A percentile compares a stretch with the other conserved stretches of the same genome.
phyloP scores from a whole-genome alignment of 2,113 vertebrate species.

The Crocuta crocuta region DNA sequence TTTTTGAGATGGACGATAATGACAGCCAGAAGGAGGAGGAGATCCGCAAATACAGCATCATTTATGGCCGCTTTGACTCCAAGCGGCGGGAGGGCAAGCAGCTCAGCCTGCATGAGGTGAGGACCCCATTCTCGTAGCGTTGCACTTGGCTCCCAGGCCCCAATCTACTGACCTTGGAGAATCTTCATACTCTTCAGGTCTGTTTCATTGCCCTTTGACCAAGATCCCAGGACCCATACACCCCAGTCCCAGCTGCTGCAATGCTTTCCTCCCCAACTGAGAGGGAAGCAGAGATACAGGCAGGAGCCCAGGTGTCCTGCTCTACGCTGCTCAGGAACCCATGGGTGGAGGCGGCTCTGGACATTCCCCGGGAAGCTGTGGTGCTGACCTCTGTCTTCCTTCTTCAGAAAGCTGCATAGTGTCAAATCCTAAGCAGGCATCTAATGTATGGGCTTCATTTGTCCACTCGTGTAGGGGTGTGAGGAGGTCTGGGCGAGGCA shows the following conservation, averaged over 20 bases:
- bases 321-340: not conserved
- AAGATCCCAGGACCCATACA: not conserved
- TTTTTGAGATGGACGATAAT: conserved; percentile 94
- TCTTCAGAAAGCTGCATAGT: not conserved
- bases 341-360: not conserved
- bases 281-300: not conserved
- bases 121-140: conserved; percentile 7
- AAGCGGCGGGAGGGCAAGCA: conserved; percentile 96
- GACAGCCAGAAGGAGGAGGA: conserved; percentile 95
- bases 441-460: not conserved
- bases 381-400: not conserved
- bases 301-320: too few species aligned
- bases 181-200: not conserved
- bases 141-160: not conserved
- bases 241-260: not conserved
- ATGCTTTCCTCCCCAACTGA: not conserved
- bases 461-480: not conserved
- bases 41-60: conserved; percentile 96
- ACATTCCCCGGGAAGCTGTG: not conserved
- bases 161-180: not conserved
- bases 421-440: not conserved
- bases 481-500: not conserved
- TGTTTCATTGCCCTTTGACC: not conserved
- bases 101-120: conserved; percentile 97
- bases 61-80: conserved; percentile 96